phyloP scores from a whole-genome alignment of 2,797 vertebrate genomes.

The Alectoris magna region DNA sequence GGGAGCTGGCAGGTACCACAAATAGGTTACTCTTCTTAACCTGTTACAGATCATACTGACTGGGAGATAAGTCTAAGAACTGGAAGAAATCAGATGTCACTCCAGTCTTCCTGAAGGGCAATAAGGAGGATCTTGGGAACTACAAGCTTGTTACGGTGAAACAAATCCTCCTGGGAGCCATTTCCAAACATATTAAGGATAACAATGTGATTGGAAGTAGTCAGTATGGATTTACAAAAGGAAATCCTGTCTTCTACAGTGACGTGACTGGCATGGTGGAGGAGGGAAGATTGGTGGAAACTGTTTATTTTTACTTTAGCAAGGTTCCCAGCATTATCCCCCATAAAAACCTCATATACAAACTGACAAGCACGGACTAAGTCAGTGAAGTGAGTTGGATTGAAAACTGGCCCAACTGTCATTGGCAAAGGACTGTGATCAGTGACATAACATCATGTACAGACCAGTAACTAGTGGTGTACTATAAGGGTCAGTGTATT shows the following conservation, averaged over 20 bases:
- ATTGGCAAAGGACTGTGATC: not conserved
- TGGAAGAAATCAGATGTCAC: not conserved
- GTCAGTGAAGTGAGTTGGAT: not conserved
- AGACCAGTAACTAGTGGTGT: not conserved
- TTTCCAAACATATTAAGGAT: not conserved
- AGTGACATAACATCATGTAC: not conserved
- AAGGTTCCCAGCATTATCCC: not conserved
- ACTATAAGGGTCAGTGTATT: not conserved
- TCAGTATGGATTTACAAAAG: not conserved
- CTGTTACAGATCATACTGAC: not conserved
- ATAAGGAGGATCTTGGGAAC: not conserved
- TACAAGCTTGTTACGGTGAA: not conserved
- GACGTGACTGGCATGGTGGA: accelerated
- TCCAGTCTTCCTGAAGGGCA: not conserved
- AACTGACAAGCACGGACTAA: not conserved
- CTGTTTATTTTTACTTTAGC: not conserved
- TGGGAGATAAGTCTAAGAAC: not conserved
- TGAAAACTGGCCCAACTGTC: not conserved
- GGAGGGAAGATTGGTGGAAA: not conserved
- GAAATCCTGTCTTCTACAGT: not conserved
- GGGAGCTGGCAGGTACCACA: not conserved
- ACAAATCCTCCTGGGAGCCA: not conserved
- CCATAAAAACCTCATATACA: not conserved
- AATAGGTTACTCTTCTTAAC: not conserved
- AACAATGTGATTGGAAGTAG: not conserved